phyloP scores from a whole-genome alignment of 2,113 vertebrate species.

The Sapajus apella region DNA sequence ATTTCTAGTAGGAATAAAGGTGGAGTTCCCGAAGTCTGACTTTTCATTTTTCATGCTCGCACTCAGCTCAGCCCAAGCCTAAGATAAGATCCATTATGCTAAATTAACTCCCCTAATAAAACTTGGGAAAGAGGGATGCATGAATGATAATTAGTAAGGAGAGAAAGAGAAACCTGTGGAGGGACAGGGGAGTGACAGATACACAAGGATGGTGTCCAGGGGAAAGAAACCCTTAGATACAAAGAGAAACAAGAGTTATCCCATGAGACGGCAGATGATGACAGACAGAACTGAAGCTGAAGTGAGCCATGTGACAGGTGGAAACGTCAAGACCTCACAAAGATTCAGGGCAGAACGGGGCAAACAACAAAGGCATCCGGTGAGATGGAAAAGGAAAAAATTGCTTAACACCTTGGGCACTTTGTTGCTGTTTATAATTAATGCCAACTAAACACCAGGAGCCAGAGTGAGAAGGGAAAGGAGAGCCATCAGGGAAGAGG shows the following conservation, averaged over 20 bases:
- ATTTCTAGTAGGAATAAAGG: not conserved
- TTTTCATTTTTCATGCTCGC: not conserved
- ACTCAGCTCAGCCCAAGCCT: not conserved
- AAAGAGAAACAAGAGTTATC: not conserved
- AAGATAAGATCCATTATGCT: not conserved
- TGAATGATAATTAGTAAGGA: not conserved
- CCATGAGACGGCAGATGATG: fast-evolving
- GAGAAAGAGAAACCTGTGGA: not conserved
- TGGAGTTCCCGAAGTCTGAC: not conserved
- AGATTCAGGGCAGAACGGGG: not conserved
- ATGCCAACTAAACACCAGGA: conserved; percentile 23
- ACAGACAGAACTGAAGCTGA: not conserved
- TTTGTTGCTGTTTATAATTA: conserved; percentile 38
- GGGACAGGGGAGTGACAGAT: not conserved
- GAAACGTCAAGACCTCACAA: not conserved
- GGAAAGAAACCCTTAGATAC: not conserved
- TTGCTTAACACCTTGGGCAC: not conserved
- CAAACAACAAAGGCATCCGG: not conserved
- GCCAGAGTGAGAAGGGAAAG: not conserved
- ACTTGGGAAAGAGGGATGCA: fast-evolving
- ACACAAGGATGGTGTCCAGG: not conserved
- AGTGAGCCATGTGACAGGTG: not conserved
- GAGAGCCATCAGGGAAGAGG: not conserved
- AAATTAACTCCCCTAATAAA: not conserved
- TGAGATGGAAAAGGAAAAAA: not conserved